Conservation (phyloP, 2,113 vertebrate species). For the Stercorarius parasiticus region DNA sequence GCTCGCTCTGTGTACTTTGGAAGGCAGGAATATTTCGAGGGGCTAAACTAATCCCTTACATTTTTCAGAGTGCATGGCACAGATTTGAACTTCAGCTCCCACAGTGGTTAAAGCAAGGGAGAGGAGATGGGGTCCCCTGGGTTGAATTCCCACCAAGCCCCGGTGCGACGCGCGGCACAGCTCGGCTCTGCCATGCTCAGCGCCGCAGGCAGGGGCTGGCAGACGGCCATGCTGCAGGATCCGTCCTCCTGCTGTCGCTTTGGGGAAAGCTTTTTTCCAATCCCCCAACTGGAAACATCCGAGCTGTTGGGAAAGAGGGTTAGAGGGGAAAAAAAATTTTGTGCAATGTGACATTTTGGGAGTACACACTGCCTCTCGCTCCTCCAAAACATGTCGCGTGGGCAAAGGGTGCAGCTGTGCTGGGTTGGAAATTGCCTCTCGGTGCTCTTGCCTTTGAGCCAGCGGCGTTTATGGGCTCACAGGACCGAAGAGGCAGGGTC, state of each 20-base stretch:
- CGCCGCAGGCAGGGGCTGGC: background rate
- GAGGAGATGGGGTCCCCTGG: background rate
- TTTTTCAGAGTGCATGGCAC: background rate
- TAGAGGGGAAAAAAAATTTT: background rate
- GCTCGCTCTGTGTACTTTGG: background rate
- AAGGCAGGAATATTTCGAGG: background rate
- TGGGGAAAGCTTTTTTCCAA: background rate
- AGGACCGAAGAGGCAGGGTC: background rate
- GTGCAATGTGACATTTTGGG: background rate
- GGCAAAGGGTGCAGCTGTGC: constrained; percentile 30
- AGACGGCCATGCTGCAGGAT: background rate
- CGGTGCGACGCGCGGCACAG: fast-evolving
- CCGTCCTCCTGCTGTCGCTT: background rate
- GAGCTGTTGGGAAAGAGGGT: background rate
- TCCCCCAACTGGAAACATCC: background rate
- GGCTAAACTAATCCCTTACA: constrained; percentile 19
- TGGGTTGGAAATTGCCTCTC: background rate
- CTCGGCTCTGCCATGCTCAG: background rate
- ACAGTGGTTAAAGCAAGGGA: background rate
- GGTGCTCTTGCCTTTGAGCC: background rate
- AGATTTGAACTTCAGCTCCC: background rate
- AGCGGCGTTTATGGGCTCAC: background rate
- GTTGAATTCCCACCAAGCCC: background rate
- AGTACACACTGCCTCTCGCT: fast-evolving
- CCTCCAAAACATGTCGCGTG: background rate